Evolutionary conservation across 2,797 vertebrate species (phyloP).

Genomic region (Melanotaenia trifasciata): DNA sequence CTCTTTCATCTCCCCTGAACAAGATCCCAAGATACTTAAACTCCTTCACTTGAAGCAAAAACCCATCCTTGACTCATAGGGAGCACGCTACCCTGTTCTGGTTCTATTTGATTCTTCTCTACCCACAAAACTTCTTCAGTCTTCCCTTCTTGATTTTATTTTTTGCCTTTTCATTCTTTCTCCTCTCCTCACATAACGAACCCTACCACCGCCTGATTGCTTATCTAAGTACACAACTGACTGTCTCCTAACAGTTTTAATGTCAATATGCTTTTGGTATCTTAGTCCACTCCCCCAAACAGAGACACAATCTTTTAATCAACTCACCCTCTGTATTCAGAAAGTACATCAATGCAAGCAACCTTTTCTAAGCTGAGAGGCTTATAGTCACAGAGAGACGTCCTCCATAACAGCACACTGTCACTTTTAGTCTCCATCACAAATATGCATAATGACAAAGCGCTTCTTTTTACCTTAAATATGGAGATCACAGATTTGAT

Average conservation of each 20-base stretch:
- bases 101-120: too few relatives aligned
- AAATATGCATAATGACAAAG: conserved; percentile 31
- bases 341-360: conserved; percentile 29
- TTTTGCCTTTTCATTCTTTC: neutral
- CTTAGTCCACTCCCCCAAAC: conserved; percentile 20
- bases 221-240: conserved; percentile 38
- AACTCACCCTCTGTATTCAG: conserved; percentile 27
- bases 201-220: neutral
- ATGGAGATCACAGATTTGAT: conserved; percentile 53
- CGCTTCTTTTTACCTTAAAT: conserved; percentile 6
- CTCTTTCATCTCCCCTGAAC: too few relatives aligned
- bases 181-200: too few relatives aligned
- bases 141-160: neutral
- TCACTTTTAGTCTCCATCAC: conserved; percentile 42
- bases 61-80: too few relatives aligned
- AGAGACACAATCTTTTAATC: conserved; percentile 45
- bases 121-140: too few relatives aligned
- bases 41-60: too few relatives aligned
- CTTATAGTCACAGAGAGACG: conserved; percentile 34
- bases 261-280: conserved; percentile 35
- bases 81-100: too few relatives aligned
- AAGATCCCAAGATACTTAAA: too few relatives aligned
- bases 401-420: conserved; percentile 37
- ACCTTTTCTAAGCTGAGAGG: conserved; percentile 28
- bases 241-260: conserved; percentile 21